These are phyloP conservation scores for Brachyistius frenatus DNA, from an alignment of 2,113 vertebrate genomes.

Conservation along the genomic window DNA sequence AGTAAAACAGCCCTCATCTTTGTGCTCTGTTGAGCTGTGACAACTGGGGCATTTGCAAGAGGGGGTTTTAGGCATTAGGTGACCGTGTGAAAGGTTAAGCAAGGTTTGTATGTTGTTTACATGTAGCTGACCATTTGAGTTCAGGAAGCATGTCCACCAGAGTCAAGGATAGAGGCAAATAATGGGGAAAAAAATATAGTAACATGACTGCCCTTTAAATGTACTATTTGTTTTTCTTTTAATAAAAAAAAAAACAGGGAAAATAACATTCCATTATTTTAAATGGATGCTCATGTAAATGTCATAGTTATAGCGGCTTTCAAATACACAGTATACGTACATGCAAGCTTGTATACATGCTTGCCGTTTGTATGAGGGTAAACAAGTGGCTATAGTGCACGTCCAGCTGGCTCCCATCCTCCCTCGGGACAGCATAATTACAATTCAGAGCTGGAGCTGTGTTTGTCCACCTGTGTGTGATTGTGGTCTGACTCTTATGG, in stretches of 20 bases:
- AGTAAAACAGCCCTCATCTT: conserved; percentile 44
- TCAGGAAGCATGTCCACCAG: conserved; percentile 15
- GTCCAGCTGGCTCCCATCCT: conserved; percentile 40
- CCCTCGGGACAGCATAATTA: conserved; percentile 44
- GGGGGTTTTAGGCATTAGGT: conserved; percentile 4
- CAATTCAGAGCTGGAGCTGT: conserved; percentile 36
- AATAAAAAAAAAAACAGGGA: too few relatives aligned
- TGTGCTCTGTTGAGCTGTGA: conserved; percentile 13
- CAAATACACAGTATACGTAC: not conserved
- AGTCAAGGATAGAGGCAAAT: conserved; percentile 25
- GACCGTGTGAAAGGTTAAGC: conserved; percentile 40
- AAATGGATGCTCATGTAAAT: too few relatives aligned
- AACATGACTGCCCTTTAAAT: not conserved
- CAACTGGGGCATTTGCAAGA: not conserved
- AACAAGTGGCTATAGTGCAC: conserved; percentile 39
- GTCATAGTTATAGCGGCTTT: conserved; percentile 13
- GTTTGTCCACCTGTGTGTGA: conserved; percentile 21
- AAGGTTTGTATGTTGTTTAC: conserved; percentile 41
- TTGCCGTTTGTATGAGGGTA: conserved; percentile 29
- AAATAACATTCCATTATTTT: too few relatives aligned
- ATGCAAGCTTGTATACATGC: conserved; percentile 11
- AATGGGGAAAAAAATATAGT: not conserved
- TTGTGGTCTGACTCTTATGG: conserved; percentile 22
- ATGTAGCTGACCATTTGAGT: conserved; percentile 4
- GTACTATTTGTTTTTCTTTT: not conserved